These are phyloP conservation scores for Karalla daura DNA, from an alignment of 2,797 vertebrate species.

Conservation along the genomic window DNA sequence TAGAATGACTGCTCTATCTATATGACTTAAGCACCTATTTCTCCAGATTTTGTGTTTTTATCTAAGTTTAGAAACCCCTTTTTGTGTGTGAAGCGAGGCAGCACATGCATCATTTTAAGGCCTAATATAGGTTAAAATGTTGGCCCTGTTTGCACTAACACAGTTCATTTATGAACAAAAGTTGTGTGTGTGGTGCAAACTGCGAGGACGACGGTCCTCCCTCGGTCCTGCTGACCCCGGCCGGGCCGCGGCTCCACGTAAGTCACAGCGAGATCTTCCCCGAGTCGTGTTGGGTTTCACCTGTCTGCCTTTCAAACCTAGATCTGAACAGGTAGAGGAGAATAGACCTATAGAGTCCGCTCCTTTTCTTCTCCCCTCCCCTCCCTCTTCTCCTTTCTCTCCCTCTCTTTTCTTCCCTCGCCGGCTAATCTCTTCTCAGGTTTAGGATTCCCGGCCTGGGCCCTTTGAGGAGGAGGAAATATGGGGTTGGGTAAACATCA, in stretches of 20 bases:
- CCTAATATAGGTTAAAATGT: too few relatives aligned
- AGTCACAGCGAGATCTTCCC: slow-evolving; percentile 66
- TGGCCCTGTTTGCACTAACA: not conserved
- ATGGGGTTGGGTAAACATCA: slow-evolving; percentile 85
- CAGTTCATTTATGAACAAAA: slow-evolving; percentile 38
- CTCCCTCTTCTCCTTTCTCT: slow-evolving; percentile 54
- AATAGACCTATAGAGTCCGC: slow-evolving; percentile 70
- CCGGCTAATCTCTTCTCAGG: slow-evolving; percentile 87
- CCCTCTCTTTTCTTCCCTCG: slow-evolving; percentile 72
- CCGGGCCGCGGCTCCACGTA: slow-evolving; percentile 50
- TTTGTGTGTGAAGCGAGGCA: too few relatives aligned
- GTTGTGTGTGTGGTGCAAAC: slow-evolving; percentile 35
- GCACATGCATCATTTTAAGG: too few relatives aligned
- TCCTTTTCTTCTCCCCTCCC: slow-evolving; percentile 55
- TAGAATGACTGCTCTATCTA: too few relatives aligned
- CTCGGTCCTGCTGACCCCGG: slow-evolving; percentile 58
- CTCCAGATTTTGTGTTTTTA: too few relatives aligned
- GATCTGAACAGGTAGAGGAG: slow-evolving; percentile 77
- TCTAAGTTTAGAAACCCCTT: too few relatives aligned
- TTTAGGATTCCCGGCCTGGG: slow-evolving; percentile 82
- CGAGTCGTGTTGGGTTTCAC: slow-evolving; percentile 75
- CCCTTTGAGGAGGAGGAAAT: slow-evolving; percentile 86
- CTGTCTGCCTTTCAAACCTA: slow-evolving; percentile 75
- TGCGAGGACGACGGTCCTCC: slow-evolving; percentile 23
- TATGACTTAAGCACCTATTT: too few relatives aligned